Conservation (phyloP, 2,888 invertebrate species). For the Scaptomyza reducta region DNA sequence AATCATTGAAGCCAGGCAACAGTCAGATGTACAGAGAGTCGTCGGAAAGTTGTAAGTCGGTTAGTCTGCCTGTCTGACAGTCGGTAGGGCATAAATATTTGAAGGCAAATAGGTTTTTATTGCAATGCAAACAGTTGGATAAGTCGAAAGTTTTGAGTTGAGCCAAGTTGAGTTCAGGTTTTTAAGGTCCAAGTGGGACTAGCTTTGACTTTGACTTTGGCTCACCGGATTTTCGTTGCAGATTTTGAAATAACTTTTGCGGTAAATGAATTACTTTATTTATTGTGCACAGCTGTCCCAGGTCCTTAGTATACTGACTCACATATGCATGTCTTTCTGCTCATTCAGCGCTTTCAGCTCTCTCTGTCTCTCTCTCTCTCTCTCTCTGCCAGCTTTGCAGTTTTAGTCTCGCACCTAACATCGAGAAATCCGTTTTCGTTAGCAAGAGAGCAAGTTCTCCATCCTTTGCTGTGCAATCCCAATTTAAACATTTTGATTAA, state of each 20-base stretch:
- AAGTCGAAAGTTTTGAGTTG: slow-evolving; percentile 26
- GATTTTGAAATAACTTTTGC: slow-evolving; percentile 75
- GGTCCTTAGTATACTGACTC: slow-evolving; percentile 26
- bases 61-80: neutral
- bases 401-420: slow-evolving; percentile 7
- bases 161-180: slow-evolving; percentile 19
- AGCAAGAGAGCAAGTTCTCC: neutral
- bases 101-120: slow-evolving; percentile 75
- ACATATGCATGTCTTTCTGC: slow-evolving; percentile 44
- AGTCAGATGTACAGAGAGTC: slow-evolving; percentile 2
- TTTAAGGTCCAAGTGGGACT: slow-evolving; percentile 27
- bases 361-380: neutral
- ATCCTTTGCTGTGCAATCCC: slow-evolving; percentile 11
- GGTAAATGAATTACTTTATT: slow-evolving; percentile 79
- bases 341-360: neutral
- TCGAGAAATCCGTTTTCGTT: neutral
- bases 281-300: slow-evolving; percentile 71
- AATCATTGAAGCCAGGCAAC: slow-evolving; percentile 34
- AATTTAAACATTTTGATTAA: slow-evolving; percentile 80
- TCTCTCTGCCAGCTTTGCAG: slow-evolving; percentile 38
- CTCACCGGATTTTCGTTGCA: slow-evolving; percentile 49
- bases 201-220: slow-evolving; percentile 35
- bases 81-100: slow-evolving; percentile 66
- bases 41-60: neutral
- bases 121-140: slow-evolving; percentile 63